Evolutionary conservation across 2,113 vertebrate genomes (phyloP).

Genomic region (Dinomys branickii): DNA sequence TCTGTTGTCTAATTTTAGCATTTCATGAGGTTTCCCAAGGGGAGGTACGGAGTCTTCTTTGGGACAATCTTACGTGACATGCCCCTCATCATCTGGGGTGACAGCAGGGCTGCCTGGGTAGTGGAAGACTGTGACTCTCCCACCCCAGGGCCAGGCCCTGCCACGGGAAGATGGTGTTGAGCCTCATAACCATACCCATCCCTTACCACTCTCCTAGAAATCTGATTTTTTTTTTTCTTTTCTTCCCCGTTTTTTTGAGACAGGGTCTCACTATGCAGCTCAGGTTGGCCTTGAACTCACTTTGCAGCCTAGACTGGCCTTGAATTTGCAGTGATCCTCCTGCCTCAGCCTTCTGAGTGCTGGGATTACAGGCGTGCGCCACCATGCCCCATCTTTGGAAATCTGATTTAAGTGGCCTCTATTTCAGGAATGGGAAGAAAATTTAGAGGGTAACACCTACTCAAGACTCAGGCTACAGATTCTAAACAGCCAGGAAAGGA

Average conservation of each 20-base stretch:
- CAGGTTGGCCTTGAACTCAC: not conserved
- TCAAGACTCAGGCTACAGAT: not conserved
- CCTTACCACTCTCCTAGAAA: not conserved
- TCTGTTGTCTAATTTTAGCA: constrained; percentile 12
- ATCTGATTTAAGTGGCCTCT: not conserved
- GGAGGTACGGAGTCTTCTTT: not conserved
- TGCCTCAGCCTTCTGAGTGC: not conserved
- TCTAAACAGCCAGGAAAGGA: not conserved
- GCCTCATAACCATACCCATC: not conserved
- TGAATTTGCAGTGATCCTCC: not conserved
- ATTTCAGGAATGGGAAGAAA: not conserved
- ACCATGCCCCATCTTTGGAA: not conserved
- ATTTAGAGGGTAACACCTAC: not conserved
- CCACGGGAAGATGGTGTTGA: not conserved
- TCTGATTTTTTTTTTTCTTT: not conserved
- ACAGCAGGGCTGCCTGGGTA: not conserved
- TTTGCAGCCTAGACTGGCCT: not conserved
- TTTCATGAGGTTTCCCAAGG: not conserved
- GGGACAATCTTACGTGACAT: not conserved
- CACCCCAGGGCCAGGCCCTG: not conserved
- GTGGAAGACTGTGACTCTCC: not conserved
- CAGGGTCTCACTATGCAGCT: not conserved
- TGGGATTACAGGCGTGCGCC: not conserved
- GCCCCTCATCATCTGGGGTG: not conserved
- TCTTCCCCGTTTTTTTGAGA: not conserved